Percentiles rank a stretch among this genome's conserved stretches.
phyloP scores from a whole-genome alignment of 2,888 invertebrate species.

The Oegoconia quadripuncta region DNA sequence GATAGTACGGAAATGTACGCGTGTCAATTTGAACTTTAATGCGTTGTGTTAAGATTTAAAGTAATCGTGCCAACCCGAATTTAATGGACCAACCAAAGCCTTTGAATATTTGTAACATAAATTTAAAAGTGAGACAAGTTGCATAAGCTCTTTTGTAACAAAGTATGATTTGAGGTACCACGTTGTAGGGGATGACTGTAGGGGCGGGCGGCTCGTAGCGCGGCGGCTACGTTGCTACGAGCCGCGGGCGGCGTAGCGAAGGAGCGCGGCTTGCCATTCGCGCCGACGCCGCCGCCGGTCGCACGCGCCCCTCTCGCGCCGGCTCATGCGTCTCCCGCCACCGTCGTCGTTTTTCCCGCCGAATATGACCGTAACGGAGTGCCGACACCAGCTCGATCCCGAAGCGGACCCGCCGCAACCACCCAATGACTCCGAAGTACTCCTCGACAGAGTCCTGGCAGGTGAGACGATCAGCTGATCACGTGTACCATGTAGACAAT shows the following conservation, averaged over 20 bases:
- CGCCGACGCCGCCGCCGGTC: constrained; percentile 72
- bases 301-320: constrained; percentile 63
- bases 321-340: constrained; percentile 64
- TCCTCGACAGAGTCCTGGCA: constrained; percentile 71
- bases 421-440: constrained; percentile 58
- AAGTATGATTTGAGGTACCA: not conserved
- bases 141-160: not conserved
- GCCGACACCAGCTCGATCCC: constrained; percentile 46
- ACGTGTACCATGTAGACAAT: constrained; percentile 1
- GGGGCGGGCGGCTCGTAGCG: constrained; percentile 44
- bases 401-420: constrained; percentile 34
- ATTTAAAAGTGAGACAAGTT: too few species aligned
- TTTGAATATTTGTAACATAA: too few species aligned
- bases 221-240: constrained; percentile 65
- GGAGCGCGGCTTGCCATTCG: constrained; percentile 64
- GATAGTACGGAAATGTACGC: too few species aligned
- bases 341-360: constrained; percentile 18
- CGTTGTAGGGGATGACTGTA: constrained; percentile 34
- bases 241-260: constrained; percentile 64
- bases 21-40: too few species aligned
- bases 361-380: constrained; percentile 73
- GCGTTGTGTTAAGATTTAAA: too few species aligned
- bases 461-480: constrained; percentile 63
- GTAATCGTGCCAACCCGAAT: too few species aligned
- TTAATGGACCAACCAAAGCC: too few species aligned